These are phyloP conservation scores for Anarsia innoxiella DNA, from an alignment of 2,888 invertebrate species.

Conservation along the genomic window DNA sequence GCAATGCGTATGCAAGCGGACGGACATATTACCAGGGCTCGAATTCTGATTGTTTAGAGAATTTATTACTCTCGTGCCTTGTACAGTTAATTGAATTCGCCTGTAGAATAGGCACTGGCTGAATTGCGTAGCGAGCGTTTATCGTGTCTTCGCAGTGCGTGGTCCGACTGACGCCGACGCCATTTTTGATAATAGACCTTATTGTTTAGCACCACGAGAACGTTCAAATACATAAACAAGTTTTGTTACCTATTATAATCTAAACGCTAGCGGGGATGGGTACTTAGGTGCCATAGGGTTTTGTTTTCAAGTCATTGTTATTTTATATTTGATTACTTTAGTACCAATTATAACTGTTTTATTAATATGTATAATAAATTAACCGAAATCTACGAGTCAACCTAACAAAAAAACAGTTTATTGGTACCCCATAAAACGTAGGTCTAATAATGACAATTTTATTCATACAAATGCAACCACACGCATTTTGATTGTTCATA, in stretches of 20 bases:
- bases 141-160: conserved; percentile 59
- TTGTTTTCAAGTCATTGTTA: too few species aligned
- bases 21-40: conserved; percentile 72
- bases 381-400: too few species aligned
- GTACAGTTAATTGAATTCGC: conserved; percentile 75
- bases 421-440: too few species aligned
- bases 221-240: too few species aligned
- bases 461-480: conserved; percentile 5
- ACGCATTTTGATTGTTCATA: conserved; percentile 14
- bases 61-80: conserved; percentile 73
- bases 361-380: too few species aligned
- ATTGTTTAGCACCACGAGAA: conserved; percentile 1
- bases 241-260: too few species aligned
- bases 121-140: conserved; percentile 59
- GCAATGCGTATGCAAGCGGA: conserved; percentile 72
- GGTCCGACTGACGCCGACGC: conserved; percentile 31
- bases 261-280: too few species aligned
- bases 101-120: conserved; percentile 67
- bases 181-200: conserved; percentile 41
- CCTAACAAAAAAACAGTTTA: too few species aligned
- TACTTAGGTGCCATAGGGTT: too few species aligned
- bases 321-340: too few species aligned
- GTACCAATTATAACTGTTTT: too few species aligned
- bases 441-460: conserved; percentile 9
- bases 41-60: conserved; percentile 76